phyloP scores from a whole-genome alignment of 2,113 vertebrate genomes.

The Paradoxurus hermaphroditus region DNA sequence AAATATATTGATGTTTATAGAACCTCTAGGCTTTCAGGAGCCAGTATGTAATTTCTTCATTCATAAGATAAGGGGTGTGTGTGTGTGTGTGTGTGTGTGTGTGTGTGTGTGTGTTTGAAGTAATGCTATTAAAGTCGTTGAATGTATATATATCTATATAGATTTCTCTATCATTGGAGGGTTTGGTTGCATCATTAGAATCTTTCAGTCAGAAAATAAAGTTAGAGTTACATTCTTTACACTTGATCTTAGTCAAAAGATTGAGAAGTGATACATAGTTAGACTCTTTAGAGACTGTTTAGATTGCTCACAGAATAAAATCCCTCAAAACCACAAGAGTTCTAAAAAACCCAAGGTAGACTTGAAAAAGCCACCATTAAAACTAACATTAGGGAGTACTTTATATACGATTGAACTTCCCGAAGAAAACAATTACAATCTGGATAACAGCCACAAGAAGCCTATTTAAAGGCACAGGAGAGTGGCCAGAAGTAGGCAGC shows the following conservation, averaged over 20 bases:
- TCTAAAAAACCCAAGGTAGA: background rate
- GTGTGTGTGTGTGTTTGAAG: background rate
- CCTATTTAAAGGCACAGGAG: background rate
- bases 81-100: background rate
- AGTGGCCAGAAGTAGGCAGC: background rate
- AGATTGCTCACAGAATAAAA: background rate
- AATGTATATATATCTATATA: background rate
- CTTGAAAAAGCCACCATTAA: background rate
- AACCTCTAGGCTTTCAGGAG: background rate
- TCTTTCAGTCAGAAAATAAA: background rate
- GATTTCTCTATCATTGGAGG: background rate
- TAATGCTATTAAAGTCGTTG: background rate
- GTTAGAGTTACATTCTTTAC: background rate
- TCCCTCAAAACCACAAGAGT: background rate
- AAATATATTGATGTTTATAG: background rate
- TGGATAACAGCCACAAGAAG: background rate
- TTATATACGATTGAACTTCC: background rate
- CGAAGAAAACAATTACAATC: background rate
- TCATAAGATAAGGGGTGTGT: constrained; percentile 3
- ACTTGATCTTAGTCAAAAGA: background rate
- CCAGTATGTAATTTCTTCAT: background rate
- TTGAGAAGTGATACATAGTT: background rate
- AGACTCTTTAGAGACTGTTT: background rate
- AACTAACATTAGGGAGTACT: background rate
- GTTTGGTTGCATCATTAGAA: background rate